A percentile compares a stretch with the other conserved stretches of the same genome.
These are phyloP conservation scores for Halesus radiatus DNA, from an alignment of 1,140 invertebrate genomes.

Conservation along the genomic window DNA sequence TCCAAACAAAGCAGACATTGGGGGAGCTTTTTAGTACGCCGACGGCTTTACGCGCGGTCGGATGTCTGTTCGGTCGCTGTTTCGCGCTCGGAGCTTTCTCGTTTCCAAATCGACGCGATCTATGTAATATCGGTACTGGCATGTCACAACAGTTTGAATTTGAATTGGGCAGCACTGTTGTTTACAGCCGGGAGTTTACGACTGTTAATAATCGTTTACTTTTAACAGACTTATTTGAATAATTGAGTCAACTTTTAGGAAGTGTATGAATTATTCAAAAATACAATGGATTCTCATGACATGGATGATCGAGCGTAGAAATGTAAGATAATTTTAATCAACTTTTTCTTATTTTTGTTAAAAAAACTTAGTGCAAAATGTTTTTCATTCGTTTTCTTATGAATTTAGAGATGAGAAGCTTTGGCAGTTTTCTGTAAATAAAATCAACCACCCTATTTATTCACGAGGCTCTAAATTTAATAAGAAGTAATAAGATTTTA, in stretches of 20 bases:
- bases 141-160: background rate
- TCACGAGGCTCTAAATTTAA: too few species aligned
- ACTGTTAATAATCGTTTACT: constrained; percentile 4
- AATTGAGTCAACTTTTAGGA: constrained; percentile 2
- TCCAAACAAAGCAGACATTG: constrained; percentile 17
- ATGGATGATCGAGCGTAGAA: background rate
- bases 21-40: constrained; percentile 26
- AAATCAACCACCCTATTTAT: too few species aligned
- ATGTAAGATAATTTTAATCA: background rate
- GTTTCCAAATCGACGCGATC: background rate
- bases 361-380: too few species aligned
- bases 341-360: too few species aligned
- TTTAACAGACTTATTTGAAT: background rate
- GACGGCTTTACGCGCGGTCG: background rate
- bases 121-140: background rate
- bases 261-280: background rate
- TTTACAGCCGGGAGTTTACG: background rate
- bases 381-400: too few species aligned
- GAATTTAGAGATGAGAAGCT: too few species aligned
- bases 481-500: too few species aligned
- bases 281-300: background rate
- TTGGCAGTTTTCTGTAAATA: too few species aligned
- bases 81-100: background rate
- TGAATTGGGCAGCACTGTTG: background rate
- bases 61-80: background rate